Evolutionary conservation across 2,888 invertebrate genomes (phyloP).

Genomic region (Prenolepis imparis): DNA sequence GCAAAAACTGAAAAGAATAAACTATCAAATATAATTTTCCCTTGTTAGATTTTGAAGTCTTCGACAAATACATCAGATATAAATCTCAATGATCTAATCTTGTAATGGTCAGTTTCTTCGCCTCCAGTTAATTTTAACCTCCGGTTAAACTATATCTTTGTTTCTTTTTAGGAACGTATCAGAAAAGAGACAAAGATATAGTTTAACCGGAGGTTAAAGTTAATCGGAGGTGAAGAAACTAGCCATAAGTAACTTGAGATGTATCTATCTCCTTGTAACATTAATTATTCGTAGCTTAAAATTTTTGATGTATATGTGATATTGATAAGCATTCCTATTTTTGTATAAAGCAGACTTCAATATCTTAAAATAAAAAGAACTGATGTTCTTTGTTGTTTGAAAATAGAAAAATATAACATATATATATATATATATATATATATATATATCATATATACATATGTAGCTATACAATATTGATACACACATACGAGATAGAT

Average conservation of each 20-base stretch:
- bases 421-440: background rate
- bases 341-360: background rate
- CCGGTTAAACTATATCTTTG: too few species aligned
- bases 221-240: too few species aligned
- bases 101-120: too few species aligned
- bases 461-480: background rate
- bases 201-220: too few species aligned
- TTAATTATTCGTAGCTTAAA: background rate
- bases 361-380: slow-evolving; percentile 7
- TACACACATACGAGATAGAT: background rate
- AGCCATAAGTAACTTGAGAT: background rate
- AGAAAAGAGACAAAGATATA: too few species aligned
- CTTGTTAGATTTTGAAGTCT: background rate
- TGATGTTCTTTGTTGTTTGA: slow-evolving; percentile 7
- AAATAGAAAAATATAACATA: background rate
- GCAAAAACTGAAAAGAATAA: background rate
- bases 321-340: background rate
- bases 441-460: background rate
- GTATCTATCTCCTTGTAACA: background rate
- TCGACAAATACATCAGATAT: background rate
- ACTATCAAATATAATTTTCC: slow-evolving; percentile 23
- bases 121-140: too few species aligned
- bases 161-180: too few species aligned
- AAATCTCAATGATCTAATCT: background rate
- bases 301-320: background rate